Conservation (phyloP, 1,140 invertebrate species). For the Archivesica marissinica region DNA sequence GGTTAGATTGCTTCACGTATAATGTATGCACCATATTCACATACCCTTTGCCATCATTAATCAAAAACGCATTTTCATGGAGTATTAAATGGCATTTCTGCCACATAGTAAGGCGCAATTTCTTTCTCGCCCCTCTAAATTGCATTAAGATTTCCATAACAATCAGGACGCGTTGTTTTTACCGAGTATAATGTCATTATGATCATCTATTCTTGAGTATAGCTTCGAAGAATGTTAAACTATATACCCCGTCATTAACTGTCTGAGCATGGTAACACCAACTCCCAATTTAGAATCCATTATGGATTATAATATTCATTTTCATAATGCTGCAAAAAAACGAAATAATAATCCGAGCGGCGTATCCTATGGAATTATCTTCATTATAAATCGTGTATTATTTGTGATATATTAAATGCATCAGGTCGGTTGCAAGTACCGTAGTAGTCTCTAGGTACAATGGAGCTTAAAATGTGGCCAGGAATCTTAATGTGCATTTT, state of each 20-base stretch:
- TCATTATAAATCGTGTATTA: too few relatives aligned
- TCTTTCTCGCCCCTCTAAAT: not conserved
- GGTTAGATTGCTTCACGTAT: not conserved
- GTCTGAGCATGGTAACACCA: too few relatives aligned
- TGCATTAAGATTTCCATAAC: slow-evolving; percentile 23
- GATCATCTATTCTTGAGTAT: not conserved
- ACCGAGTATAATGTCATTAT: not conserved
- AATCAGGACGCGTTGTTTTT: slow-evolving; percentile 19
- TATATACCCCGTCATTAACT: too few relatives aligned
- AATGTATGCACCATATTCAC: slow-evolving; percentile 2
- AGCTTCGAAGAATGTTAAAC: not conserved
- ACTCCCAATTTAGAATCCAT: not conserved
- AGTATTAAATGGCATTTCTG: slow-evolving; percentile 9
- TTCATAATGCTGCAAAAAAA: too few relatives aligned
- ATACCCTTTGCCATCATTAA: slow-evolving; percentile 7
- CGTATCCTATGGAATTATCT: too few relatives aligned
- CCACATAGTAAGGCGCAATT: slow-evolving; percentile 1
- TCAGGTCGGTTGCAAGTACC: too few relatives aligned
- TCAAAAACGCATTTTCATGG: not conserved
- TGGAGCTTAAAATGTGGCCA: too few relatives aligned
- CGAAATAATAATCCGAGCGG: too few relatives aligned
- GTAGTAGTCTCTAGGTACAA: too few relatives aligned
- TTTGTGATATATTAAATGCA: too few relatives aligned
- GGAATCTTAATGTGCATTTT: too few relatives aligned
- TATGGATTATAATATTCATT: too few relatives aligned